Base-by-base conservation (phyloP, 2,888 invertebrate species). In the Adineta ricciae region DNA sequence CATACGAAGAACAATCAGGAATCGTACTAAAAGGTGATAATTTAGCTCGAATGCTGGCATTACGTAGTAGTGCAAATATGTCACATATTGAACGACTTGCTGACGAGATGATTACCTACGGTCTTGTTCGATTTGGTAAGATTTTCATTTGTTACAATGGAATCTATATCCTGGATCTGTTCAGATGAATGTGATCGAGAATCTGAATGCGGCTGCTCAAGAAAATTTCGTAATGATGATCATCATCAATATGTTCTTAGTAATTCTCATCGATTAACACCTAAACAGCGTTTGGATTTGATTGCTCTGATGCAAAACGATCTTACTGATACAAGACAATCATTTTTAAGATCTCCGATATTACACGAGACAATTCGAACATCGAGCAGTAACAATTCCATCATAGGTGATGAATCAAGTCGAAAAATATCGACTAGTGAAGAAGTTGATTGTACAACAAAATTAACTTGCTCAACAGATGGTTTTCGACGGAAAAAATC, bases 41-140 rank as follows among this genome's bases (percentile, higher is more conserved):
- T 78, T 41, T 78, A 78, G 78, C 78, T 78, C 78, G 78, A 78
- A 78, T 78, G 78, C 41, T 78, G 38, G 38, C 78, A 24, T 78
- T 78, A 38, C 41, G 78, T n/a, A 78, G 38, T 41, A 9, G 24
- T 78, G 19, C 41, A 41, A 78, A 78, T 41, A 41, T 41, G 41
- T 41, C 9, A 41, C 32, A 64, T 64, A n/a, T 78, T 78, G 78
- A 78, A 78, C 19, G 38, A 24, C 24, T 78, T 41, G 78, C 9
- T n/a, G 41, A 78, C n/a, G 41, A 78, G 24, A 78, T 78, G 78
- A 41, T 78, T 14, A 38, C n/a, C 2, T 78, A 78, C 41, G 78
- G 78, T 41, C 41, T 78, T 41, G n/a, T 78, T 41, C 38, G n/a
- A 41, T 78, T 78, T 41, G 41, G 78, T 78, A 78, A 2, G 36